Evolutionary conservation across 2,888 invertebrate genomes (phyloP), one percentile per base, ranked within the genome.

Genomic region (Brachypalpus laphriformis): DNA sequence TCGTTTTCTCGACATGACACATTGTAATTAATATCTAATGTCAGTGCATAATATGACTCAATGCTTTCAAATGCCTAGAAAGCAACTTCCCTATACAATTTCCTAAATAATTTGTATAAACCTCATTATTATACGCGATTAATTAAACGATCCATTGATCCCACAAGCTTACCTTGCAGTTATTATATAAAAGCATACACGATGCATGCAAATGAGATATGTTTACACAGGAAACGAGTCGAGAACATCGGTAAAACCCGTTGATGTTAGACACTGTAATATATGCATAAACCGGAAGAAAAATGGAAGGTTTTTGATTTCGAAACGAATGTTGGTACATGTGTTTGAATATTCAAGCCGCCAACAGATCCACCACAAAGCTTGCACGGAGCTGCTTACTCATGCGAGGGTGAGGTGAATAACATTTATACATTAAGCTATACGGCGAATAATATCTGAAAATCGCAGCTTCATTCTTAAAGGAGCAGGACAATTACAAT

Each of bases 171-270:
- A 71, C 40, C 66, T 72, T 59, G 65, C 74, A 74, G 49, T 28
- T 47, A 59, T 80, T 80, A 65, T 51, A 37, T n/a, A 40, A 66
- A 47, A 47, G 47, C 31, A 76, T n/a, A 57, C 66, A 42, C 45
- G 34, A 18, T 66, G 66, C 66, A 76, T 75, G 63, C 56, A 74
- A 72, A 68, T 54, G 51, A 34, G 14, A 28, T 16, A 66, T 59
- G 31, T 66, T 74, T 74, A 72, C 59, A 51, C 40, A 74, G 11
- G 42, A 74, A 66, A 74, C 80, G 72, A 74, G 72, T 45, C 59
- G 66, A 54, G 59, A 80, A 72, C 72, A 68, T 54, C 59, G 25
- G 20, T 37, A 25, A 49, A 71, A 71, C 25, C 56, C 20, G 77
- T 78, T 45, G 8, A 4, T 22, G 42, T 56, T 45, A 45, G 51